phyloP scores from a whole-genome alignment of 2,797 vertebrate species.

The Notoglanidium macrostoma region DNA sequence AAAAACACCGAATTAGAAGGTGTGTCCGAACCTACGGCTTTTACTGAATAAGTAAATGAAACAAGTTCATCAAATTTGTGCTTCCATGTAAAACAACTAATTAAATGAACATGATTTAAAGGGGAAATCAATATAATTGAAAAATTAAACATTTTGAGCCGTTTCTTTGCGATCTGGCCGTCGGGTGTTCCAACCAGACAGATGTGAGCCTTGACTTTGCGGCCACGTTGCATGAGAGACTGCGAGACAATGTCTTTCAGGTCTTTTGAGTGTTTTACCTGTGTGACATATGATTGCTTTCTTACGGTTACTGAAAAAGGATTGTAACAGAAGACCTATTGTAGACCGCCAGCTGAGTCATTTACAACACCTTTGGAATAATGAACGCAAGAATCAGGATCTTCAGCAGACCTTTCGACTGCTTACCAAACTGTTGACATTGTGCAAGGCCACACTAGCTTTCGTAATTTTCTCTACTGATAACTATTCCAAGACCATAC shows the following conservation, averaged over 20 bases:
- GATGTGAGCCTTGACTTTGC: not conserved
- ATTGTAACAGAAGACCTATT: not conserved
- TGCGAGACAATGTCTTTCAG: not conserved
- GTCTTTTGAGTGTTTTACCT: not conserved
- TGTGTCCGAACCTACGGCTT: too few relatives aligned
- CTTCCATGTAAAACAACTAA: not conserved
- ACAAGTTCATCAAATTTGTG: not conserved
- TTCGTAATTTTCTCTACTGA: slow-evolving; percentile 9
- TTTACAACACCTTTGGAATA: not conserved
- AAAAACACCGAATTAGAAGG: too few relatives aligned
- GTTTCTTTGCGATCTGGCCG: not conserved
- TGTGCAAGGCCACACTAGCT: slow-evolving; percentile 1
- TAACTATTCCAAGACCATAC: not conserved
- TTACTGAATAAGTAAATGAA: not conserved
- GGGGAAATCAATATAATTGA: too few relatives aligned
- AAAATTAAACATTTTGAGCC: not conserved
- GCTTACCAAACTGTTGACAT: slow-evolving; percentile 9
- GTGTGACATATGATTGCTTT: too few relatives aligned
- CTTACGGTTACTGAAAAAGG: not conserved
- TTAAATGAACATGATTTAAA: too few relatives aligned
- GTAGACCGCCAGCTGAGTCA: not conserved
- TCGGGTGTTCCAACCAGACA: not conserved
- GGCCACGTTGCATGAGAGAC: not conserved
- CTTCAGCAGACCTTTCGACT: not conserved
- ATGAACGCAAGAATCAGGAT: not conserved